Conservation (phyloP, 2,113 vertebrate species). For the Sorex fumeus region DNA sequence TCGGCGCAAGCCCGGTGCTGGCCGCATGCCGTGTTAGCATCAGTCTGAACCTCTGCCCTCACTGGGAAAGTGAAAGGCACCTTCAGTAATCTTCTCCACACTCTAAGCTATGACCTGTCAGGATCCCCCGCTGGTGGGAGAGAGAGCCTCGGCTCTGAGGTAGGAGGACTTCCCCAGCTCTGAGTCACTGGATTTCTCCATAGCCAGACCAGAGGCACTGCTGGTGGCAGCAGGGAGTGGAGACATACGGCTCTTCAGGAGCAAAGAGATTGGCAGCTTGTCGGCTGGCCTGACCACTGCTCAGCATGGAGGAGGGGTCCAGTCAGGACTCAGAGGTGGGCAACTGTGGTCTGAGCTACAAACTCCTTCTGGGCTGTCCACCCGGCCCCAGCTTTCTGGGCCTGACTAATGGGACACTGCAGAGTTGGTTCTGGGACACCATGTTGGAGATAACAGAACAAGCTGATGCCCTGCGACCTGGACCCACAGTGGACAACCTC, state of each 20-base stretch:
- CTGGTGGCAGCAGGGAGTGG: neutral
- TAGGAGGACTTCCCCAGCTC: neutral
- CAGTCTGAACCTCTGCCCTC: no score
- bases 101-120: no score
- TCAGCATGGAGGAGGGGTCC: conserved; percentile 46
- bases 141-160: no score
- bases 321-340: conserved; percentile 11
- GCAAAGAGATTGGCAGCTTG: neutral
- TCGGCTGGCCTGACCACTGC: conserved; percentile 10
- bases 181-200: no score
- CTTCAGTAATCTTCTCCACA: no score
- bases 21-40: no score
- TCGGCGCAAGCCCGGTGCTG: fast-evolving
- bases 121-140: no score
- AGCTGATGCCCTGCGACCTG: neutral
- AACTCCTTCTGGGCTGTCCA: fast-evolving
- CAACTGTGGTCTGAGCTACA: neutral
- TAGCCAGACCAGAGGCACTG: neutral
- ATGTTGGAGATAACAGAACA: neutral
- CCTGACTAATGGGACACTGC: neutral
- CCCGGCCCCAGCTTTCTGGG: neutral
- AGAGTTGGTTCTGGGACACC: neutral
- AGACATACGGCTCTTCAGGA: fast-evolving
- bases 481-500: no score
- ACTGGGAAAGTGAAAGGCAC: no score